A percentile compares a stretch with the other conserved stretches of the same genome.
Conservation (phyloP, 2,797 vertebrate genomes). For the Pangasius djambal region DNA sequence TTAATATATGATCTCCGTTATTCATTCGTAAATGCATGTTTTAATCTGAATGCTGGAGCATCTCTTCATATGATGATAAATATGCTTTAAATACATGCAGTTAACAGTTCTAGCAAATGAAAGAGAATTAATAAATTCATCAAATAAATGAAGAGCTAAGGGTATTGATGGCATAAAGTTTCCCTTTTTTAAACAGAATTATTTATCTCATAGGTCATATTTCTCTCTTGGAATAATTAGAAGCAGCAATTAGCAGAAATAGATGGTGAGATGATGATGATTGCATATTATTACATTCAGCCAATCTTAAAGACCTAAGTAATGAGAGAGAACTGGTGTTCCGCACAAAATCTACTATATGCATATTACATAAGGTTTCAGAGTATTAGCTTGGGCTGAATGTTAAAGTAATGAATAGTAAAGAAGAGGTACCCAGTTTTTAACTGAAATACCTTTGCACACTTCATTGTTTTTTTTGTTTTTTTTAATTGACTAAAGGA, state of each 20-base stretch:
- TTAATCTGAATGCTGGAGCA: slow-evolving; percentile 15
- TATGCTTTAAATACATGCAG: not conserved
- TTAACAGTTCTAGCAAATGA: slow-evolving; percentile 7
- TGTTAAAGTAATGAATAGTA: slow-evolving; percentile 5
- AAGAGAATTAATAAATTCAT: slow-evolving; percentile 18
- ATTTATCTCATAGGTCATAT: slow-evolving; percentile 38
- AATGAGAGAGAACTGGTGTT: slow-evolving; percentile 24
- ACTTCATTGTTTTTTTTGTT: not conserved
- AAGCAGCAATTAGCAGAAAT: slow-evolving; percentile 46
- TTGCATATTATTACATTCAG: slow-evolving; percentile 32
- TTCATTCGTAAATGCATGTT: not conserved
- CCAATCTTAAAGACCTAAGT: slow-evolving; percentile 13
- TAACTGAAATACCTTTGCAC: not conserved
- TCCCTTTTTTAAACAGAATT: slow-evolving; percentile 33
- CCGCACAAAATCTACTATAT: slow-evolving; percentile 5
- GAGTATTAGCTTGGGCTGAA: slow-evolving; percentile 4
- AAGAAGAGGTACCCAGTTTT: not conserved
- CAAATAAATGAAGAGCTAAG: slow-evolving; percentile 32
- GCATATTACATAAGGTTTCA: slow-evolving; percentile 15
- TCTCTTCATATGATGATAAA: slow-evolving; percentile 29
- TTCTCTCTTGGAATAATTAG: slow-evolving; percentile 37
- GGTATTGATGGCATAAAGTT: slow-evolving; percentile 23
- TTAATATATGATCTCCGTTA: slow-evolving; percentile 25
- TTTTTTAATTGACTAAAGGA: no score
- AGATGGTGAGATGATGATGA: slow-evolving; percentile 36